Evolutionary conservation across 2,888 invertebrate species (phyloP).

Genomic region (Ariolimax columbianus): DNA sequence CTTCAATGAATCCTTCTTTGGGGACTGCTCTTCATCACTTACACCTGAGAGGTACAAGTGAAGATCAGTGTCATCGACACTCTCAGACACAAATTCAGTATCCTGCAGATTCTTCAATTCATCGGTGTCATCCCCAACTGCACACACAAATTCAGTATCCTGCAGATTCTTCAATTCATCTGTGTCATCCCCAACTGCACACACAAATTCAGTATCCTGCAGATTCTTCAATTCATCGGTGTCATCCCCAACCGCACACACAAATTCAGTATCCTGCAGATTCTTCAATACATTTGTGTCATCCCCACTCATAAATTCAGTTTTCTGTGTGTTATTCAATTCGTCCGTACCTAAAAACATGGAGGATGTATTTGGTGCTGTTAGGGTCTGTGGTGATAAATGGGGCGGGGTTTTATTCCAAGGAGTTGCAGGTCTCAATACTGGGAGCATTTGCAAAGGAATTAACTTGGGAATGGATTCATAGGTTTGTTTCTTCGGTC

Average conservation of each 20-base stretch:
- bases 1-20: constrained; percentile 1
- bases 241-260: constrained; percentile 41
- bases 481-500: constrained; percentile 17
- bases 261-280: constrained; percentile 27
- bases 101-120: constrained; percentile 2
- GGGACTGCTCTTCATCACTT: constrained; percentile 44
- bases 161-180: neutral
- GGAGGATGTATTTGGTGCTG: neutral
- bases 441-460: neutral
- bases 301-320: too few relatives aligned
- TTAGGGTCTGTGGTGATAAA: constrained; percentile 41
- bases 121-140: constrained; percentile 34
- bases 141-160: constrained; percentile 37
- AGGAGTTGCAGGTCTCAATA: neutral
- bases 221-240: neutral
- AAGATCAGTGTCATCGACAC: constrained; percentile 47
- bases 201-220: constrained; percentile 33
- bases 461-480: constrained; percentile 37
- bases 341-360: neutral
- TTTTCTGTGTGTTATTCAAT: too few relatives aligned
- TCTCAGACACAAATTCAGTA: constrained; percentile 35
- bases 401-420: constrained; percentile 38
- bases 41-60: constrained; percentile 49
- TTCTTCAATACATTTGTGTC: neutral
- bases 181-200: constrained; percentile 39